A percentile compares a stretch with the other conserved stretches of the same genome.
Evolutionary conservation across 2,113 vertebrate species (phyloP).

Genomic region (Callocephalon fimbriatum): DNA sequence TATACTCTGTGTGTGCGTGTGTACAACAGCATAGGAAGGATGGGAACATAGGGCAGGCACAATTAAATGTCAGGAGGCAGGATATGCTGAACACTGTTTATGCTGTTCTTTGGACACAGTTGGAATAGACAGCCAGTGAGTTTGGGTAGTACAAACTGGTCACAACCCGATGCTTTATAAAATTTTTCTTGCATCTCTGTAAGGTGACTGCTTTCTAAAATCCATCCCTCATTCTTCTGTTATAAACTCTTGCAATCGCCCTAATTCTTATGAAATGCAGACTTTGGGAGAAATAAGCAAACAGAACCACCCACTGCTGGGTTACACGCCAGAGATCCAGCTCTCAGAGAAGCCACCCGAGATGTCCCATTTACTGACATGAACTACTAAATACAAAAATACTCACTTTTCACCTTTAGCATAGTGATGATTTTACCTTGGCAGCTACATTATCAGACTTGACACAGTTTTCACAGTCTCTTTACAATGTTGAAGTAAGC

Average conservation of each 20-base stretch:
- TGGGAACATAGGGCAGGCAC: neutral
- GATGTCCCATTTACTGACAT: neutral
- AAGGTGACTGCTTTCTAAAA: neutral
- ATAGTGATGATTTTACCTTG: neutral
- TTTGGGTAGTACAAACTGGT: neutral
- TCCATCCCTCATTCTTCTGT: neutral
- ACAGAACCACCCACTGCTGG: neutral
- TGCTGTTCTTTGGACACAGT: neutral
- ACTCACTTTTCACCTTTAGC: neutral
- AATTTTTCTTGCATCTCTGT: neutral
- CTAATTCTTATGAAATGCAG: neutral
- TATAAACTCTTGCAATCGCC: neutral
- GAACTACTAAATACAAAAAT: neutral
- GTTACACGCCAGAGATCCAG: neutral
- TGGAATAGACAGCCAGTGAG: neutral
- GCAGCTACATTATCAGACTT: neutral
- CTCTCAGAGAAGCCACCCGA: neutral
- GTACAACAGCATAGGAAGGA: neutral
- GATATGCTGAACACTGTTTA: neutral
- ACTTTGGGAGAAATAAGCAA: neutral
- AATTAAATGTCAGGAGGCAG: neutral
- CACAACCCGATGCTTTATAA: neutral
- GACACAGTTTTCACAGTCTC: neutral
- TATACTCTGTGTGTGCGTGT: neutral
- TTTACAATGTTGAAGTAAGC: neutral